Conservation (phyloP, 2,113 vertebrate species). For the Onychostoma macrolepis region DNA sequence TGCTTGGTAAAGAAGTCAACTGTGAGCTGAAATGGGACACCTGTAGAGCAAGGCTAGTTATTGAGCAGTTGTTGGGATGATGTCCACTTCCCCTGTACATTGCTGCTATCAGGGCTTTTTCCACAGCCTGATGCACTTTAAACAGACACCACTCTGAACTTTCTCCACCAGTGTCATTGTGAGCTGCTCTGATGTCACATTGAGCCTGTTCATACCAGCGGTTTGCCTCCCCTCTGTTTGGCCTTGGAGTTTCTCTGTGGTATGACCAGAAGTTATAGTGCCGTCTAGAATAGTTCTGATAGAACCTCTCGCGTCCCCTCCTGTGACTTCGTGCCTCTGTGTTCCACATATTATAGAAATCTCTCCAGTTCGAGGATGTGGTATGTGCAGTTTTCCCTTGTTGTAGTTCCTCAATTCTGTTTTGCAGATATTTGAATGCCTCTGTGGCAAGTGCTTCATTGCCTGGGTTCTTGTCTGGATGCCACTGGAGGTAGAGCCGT, state of each 20-base stretch:
- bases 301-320: conserved; percentile 62
- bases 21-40: conserved; percentile 60
- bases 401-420: conserved; percentile 66
- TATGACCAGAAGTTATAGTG: conserved; percentile 73
- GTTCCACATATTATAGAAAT: conserved; percentile 72
- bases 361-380: neutral
- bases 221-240: conserved; percentile 71
- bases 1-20: conserved; percentile 62
- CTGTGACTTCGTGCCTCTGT: conserved; percentile 72
- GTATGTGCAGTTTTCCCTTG: neutral
- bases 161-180: conserved; percentile 54
- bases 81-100: conserved; percentile 66
- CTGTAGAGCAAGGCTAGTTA: conserved; percentile 61
- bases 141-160: conserved; percentile 81
- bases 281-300: conserved; percentile 8
- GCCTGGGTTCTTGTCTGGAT: conserved; percentile 80
- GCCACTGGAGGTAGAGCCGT: conserved; percentile 80
- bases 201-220: conserved; percentile 80
- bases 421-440: conserved; percentile 74
- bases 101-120: conserved; percentile 78
- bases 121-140: conserved; percentile 79
- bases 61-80: conserved; percentile 52
- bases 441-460: conserved; percentile 64
- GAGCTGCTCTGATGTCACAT: conserved; percentile 75
- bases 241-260: conserved; percentile 59